Base-by-base conservation (phyloP, 1,140 invertebrate species). In the Homalodisca vitripennis region DNA sequence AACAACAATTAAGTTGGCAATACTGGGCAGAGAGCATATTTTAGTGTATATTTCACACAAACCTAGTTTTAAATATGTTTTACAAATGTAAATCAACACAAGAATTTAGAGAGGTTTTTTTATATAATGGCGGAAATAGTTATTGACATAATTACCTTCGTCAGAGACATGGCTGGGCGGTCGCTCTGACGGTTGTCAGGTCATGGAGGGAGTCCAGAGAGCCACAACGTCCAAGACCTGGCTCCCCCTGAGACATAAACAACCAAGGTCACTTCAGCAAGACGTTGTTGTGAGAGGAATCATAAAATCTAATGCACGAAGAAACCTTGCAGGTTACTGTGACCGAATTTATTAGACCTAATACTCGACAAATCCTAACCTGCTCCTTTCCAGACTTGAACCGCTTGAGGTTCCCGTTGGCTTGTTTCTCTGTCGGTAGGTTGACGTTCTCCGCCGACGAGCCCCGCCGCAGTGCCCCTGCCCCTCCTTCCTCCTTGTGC, bases 181-280 rank as follows among this genome's bases (percentile, higher is more conserved):
- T 48, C 78, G 75, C 3, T 78, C 76, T 32, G 74, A 70, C 31
- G 70, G 74, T n/a, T 30, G 80, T 78, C 14, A 82, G 74, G 74
- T 89, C 87, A 73, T 87, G 84, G 3, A 90, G 76, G 0, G 88
- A 89, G 75, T 89, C 88, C 71, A 89, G 80, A 41, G 88, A 89
- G 20, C 85, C 85, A 72, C 73, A 67, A 3, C 71, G 51, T 1
- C 17, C 26, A 2, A 41, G 14, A 2, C 20, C 29, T 27, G 31
- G 3, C n/a, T 68, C 67, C 12, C 53, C 48, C 32, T 57, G 48
- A 20, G 20, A 51, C 30, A 60, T n/a, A 60, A 13, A 60, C 34
- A 41, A 41, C 6, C 34, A 41, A 6, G 17, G 34, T 41, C n/a
- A 41, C 17, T 41, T 41, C 17, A 41, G 17, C 34, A 41, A 41